These are phyloP conservation scores for Allacma fusca DNA, from an alignment of 2,888 invertebrate genomes.

Conservation along the genomic window DNA sequence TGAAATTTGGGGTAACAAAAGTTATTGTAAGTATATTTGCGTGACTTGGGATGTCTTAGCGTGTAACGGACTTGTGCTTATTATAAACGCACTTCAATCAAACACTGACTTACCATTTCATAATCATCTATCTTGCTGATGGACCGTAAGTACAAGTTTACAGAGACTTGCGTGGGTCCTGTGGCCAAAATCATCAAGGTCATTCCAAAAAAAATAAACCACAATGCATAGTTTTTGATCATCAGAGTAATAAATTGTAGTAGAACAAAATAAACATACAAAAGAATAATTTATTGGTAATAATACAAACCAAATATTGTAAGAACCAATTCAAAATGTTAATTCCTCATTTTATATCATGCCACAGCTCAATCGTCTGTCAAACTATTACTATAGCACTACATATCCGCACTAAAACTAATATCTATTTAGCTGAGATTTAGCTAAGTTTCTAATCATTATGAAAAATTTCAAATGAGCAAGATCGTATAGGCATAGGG, in stretches of 20 bases:
- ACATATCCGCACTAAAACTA: no score
- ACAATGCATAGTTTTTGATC: conserved; percentile 33
- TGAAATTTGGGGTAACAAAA: background rate
- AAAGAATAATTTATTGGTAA: background rate
- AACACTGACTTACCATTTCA: conserved; percentile 74
- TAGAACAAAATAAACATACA: background rate
- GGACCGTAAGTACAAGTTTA: conserved; percentile 96
- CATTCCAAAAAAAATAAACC: conserved; percentile 42
- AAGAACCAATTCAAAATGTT: no score
- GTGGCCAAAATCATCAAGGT: conserved; percentile 53
- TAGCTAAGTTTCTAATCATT: no score
- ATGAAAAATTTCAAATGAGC: no score
- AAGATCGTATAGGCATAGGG: no score
- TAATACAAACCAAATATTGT: no score
- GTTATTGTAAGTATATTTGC: background rate
- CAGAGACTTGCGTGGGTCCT: conserved; percentile 72
- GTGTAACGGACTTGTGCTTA: background rate
- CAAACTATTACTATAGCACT: no score
- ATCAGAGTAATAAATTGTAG: background rate
- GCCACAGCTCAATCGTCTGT: no score
- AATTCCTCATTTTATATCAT: no score
- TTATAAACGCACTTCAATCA: conserved; percentile 3
- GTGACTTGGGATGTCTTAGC: conserved; percentile 4
- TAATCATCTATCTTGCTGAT: conserved; percentile 99
- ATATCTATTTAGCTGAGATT: no score